Conservation (phyloP, 2,888 invertebrate genomes). For the Ariolimax columbianus region DNA sequence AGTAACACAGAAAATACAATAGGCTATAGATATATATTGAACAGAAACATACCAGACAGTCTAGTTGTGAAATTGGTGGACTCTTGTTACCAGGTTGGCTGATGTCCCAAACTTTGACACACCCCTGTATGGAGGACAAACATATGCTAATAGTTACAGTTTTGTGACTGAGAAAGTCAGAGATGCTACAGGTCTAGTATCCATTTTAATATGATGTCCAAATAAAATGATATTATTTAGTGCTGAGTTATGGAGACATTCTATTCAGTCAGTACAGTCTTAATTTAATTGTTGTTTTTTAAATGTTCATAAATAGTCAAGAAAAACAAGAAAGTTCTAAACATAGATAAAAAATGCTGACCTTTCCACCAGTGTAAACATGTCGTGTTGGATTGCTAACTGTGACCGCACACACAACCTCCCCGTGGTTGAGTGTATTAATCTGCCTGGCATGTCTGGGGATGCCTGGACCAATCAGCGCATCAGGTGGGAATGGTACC, state of each 20-base stretch:
- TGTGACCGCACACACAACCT: slow-evolving; percentile 98
- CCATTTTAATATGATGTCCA: too few species aligned
- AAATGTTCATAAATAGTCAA: too few species aligned
- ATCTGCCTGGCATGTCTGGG: slow-evolving; percentile 93
- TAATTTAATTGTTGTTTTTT: too few species aligned
- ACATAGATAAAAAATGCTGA: slow-evolving; percentile 51
- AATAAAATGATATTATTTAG: too few species aligned
- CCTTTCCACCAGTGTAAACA: slow-evolving; percentile 94
- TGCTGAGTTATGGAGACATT: too few species aligned
- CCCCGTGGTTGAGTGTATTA: slow-evolving; percentile 94
- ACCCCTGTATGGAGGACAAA: slow-evolving; percentile 82
- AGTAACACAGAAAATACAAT: too few species aligned
- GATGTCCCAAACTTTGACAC: slow-evolving; percentile 98
- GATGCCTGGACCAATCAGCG: slow-evolving; percentile 93
- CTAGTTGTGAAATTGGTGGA: slow-evolving; percentile 89
- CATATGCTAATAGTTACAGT: background rate
- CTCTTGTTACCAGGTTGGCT: slow-evolving; percentile 91
- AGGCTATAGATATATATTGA: background rate
- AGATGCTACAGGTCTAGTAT: too few species aligned
- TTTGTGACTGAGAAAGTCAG: background rate
- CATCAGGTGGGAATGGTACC: slow-evolving; percentile 96
- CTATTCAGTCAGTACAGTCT: too few species aligned
- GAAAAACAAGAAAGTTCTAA: too few species aligned
- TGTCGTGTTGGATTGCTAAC: slow-evolving; percentile 83
- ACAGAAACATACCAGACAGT: slow-evolving; percentile 85